Evolutionary conservation across 2,797 vertebrate species (phyloP).

Genomic region (Chaetophractus vellerosus): DNA sequence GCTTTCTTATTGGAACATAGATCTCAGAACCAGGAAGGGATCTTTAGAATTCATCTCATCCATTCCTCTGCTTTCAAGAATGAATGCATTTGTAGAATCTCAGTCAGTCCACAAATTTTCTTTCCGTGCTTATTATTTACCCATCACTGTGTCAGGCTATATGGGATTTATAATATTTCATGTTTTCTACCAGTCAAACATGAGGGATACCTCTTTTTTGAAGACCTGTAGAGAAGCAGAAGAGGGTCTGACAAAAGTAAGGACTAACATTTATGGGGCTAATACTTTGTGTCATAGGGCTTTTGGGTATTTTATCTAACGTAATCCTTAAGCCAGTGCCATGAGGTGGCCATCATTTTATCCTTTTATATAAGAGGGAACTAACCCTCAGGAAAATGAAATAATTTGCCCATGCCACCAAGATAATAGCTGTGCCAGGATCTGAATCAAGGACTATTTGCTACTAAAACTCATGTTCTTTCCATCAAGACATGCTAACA

Average conservation of each 20-base stretch:
- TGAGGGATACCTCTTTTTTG: constrained; percentile 2
- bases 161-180: constrained; percentile 22
- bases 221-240: neutral
- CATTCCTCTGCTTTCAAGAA: constrained; percentile 59
- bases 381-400: neutral
- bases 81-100: constrained; percentile 61
- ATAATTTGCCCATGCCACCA: constrained; percentile 31
- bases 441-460: constrained; percentile 29
- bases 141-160: constrained; percentile 38
- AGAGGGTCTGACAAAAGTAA: constrained; percentile 46
- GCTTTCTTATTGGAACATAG: constrained; percentile 16
- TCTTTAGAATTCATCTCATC: constrained; percentile 63
- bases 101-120: constrained; percentile 42
- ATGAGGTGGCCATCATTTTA: neutral
- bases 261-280: neutral
- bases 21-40: constrained; percentile 57
- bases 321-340: constrained; percentile 10
- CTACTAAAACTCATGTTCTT: neutral
- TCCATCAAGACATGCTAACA: neutral
- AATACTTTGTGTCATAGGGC: neutral
- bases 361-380: neutral
- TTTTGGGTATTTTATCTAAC: constrained; percentile 51
- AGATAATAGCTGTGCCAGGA: constrained; percentile 5
- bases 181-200: constrained; percentile 26
- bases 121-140: constrained; percentile 13